Base-by-base conservation (phyloP, 2,113 vertebrate species). In the Desmodus rotundus region DNA sequence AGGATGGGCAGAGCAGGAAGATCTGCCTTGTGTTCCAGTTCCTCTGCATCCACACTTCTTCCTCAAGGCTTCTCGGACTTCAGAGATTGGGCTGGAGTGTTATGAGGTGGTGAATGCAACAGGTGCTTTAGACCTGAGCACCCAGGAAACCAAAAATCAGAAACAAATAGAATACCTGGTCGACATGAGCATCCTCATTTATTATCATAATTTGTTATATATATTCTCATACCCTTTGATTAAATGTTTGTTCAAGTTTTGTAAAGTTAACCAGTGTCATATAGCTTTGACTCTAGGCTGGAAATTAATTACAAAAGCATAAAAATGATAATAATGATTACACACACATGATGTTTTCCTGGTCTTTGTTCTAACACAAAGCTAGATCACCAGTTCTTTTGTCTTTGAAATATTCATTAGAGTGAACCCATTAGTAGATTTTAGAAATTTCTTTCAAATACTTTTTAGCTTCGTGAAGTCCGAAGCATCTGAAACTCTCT, bases 11-110 rank as follows among this genome's bases (percentile, higher is more conserved):
- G 41, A 16, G 3, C 31, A 2, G 33, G 56, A 12, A 26, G 14
- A 7, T 31, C 2, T 14, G 17, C 50, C 16, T n/a, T 17, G 4
- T 1, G n/a, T 41, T 4, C 58, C 22, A 7, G 17, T 4, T 3
- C 14, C 6, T 36, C 10, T 11, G 7, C 0, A 0, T 14, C 3
- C 12, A 1, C 0, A 13, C 0, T 0, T 38, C 63, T 22, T 43
- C 36, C 65, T 54, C n/a, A 54, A 13, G 47, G 19, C 15, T 3
- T 43, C 47, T 22, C 20, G 31, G n/a, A 8, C n/a, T 14, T 33
- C n/a, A 14, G 45, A 47, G 15, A 1, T 4, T 26, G 52, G 26
- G 28, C 22, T 33, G 0, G 26, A 26, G 7, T 0, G 4, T 26
- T 9, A 17, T 0, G 33, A 68, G 72, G 31, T 26, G 16, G 7